Evolutionary conservation across 2,888 invertebrate species (phyloP).

Genomic region (Ichneumoninae sp.): DNA sequence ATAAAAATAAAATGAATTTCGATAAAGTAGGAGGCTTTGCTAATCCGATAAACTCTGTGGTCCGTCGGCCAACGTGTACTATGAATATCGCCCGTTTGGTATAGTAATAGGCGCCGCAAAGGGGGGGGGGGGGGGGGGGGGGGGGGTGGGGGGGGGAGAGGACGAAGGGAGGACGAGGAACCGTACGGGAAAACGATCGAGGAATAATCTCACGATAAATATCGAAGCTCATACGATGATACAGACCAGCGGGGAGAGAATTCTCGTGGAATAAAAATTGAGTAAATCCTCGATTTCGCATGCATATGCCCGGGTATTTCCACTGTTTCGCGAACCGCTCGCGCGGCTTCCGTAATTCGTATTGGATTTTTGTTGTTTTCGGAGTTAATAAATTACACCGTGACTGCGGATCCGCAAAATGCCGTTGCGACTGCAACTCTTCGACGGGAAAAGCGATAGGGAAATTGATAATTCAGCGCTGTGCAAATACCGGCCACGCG

Average conservation of each 20-base stretch:
- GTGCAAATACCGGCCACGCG: not conserved
- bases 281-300: slow-evolving; percentile 29
- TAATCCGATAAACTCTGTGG: slow-evolving; percentile 53
- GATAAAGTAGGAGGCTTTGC: slow-evolving; percentile 36
- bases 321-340: not conserved
- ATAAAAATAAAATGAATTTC: slow-evolving; percentile 49
- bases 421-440: not conserved
- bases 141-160: not conserved
- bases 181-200: slow-evolving; percentile 51
- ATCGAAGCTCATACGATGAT: slow-evolving; percentile 45
- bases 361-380: slow-evolving; percentile 5
- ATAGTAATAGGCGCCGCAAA: not conserved
- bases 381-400: slow-evolving; percentile 5
- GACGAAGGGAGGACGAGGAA: not conserved
- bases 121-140: not conserved
- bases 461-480: not conserved
- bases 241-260: slow-evolving; percentile 5
- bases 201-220: slow-evolving; percentile 62
- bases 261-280: slow-evolving; percentile 40
- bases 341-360: not conserved
- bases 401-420: not conserved
- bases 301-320: not conserved
- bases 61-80: slow-evolving; percentile 20
- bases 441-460: not conserved
- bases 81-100: slow-evolving; percentile 10